Percentiles rank a stretch among this genome's conserved stretches.
phyloP scores from a whole-genome alignment of 2,113 vertebrate genomes.

The Rhadina sibilatrix region DNA sequence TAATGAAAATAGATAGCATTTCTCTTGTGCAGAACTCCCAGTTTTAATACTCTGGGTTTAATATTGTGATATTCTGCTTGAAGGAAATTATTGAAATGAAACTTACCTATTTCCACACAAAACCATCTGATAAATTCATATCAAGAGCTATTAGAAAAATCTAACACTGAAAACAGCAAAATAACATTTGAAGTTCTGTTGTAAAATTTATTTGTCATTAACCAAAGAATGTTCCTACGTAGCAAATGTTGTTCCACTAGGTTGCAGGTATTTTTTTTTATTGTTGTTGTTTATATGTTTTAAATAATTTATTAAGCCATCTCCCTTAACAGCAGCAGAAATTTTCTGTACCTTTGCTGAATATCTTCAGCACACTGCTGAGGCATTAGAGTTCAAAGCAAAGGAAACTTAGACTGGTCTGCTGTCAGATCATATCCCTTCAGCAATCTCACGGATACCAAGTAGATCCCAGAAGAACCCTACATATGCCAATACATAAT shows the following conservation, averaged over 20 bases:
- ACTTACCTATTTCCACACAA: not conserved
- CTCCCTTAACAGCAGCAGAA: not conserved
- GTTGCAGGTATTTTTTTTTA: not conserved
- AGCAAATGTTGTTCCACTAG: not conserved
- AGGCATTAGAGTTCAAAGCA: not conserved
- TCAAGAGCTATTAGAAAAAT: not conserved
- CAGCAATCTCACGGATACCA: not conserved
- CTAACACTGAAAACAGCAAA: not conserved
- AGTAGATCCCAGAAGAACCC: not conserved
- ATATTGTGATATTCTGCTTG: not conserved
- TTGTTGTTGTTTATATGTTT: not conserved
- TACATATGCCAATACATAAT: not conserved
- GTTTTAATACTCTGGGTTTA: not conserved
- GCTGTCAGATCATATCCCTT: not conserved
- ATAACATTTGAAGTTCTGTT: not conserved
- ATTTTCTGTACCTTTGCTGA: not conserved
- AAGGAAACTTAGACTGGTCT: not conserved
- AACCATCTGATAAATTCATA: not conserved
- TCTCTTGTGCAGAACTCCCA: not conserved
- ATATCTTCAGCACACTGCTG: not conserved
- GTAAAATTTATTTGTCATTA: not conserved
- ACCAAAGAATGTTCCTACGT: not conserved
- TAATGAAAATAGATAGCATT: not conserved
- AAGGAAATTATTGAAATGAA: not conserved
- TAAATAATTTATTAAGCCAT: slow-evolving; percentile 7